Evolutionary conservation across 2,113 vertebrate genomes (phyloP).

Genomic region (Sterna hirundo): DNA sequence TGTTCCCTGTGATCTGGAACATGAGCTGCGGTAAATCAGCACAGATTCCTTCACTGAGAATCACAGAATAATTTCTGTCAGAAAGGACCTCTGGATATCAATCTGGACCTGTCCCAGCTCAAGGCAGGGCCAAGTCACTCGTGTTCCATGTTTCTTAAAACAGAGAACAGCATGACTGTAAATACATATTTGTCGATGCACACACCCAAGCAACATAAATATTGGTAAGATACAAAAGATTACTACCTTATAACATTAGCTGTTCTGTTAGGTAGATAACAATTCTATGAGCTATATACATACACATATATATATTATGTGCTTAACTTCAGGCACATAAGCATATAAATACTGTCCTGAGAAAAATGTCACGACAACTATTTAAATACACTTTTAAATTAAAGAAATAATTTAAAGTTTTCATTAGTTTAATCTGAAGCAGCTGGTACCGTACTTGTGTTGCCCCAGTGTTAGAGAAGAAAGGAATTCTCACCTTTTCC

Average conservation of each 20-base stretch:
- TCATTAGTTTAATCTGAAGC: background rate
- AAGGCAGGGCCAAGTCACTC: background rate
- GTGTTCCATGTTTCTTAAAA: background rate
- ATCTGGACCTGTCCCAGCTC: background rate
- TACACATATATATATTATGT: fast-evolving
- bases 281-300: background rate
- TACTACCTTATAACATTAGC: background rate
- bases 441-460: background rate
- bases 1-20: background rate
- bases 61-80: background rate
- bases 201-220: background rate
- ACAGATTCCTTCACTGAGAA: background rate
- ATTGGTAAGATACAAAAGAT: background rate
- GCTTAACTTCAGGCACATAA: background rate
- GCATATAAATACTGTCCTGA: background rate
- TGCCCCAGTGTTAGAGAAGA: background rate
- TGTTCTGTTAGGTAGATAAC: background rate
- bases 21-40: background rate
- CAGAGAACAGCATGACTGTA: background rate
- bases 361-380: background rate
- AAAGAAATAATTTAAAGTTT: background rate
- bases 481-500: conserved; percentile 29
- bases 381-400: background rate
- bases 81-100: background rate
- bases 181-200: background rate